A percentile compares a stretch with the other conserved stretches of the same genome.
Evolutionary conservation across 2,888 invertebrate species (phyloP).

Genomic region (Acrobasis repandana): DNA sequence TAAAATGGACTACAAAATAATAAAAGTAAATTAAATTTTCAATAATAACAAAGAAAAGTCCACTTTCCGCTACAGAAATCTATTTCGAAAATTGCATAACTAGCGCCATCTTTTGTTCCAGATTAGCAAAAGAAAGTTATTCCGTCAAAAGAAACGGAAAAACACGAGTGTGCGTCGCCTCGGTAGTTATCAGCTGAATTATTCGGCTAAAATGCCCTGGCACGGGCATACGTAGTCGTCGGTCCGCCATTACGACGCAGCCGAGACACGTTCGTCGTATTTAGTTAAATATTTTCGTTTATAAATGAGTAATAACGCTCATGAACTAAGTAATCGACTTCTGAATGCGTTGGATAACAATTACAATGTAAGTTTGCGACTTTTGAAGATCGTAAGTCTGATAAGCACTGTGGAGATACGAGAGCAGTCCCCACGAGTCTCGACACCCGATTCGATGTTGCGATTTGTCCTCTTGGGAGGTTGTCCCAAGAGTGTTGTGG

Average conservation of each 20-base stretch:
- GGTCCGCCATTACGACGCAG: conserved; percentile 84
- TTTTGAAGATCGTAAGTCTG: conserved; percentile 70
- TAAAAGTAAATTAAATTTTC: not conserved
- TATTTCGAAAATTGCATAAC: not conserved
- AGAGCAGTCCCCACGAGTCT: conserved; percentile 79
- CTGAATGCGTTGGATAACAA: conserved; percentile 97
- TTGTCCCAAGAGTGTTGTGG: conserved; percentile 56
- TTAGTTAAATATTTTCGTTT: conserved; percentile 84
- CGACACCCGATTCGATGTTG: conserved; percentile 77
- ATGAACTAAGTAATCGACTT: conserved; percentile 97
- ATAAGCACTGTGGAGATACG: conserved; percentile 68
- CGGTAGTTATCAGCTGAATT: conserved; percentile 83
- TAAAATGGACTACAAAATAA: not conserved
- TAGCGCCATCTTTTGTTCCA: conserved; percentile 16
- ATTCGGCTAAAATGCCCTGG: conserved; percentile 84
- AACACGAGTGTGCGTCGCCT: conserved; percentile 82
- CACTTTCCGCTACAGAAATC: not conserved
- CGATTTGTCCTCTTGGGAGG: conserved; percentile 69
- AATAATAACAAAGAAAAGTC: not conserved
- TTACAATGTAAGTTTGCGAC: conserved; percentile 95
- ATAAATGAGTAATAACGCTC: conserved; percentile 92
- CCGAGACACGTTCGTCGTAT: conserved; percentile 84
- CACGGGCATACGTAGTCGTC: conserved; percentile 84
- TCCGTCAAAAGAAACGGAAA: conserved; percentile 82
- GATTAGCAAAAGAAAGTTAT: conserved; percentile 50